phyloP scores from a whole-genome alignment of 2,888 invertebrate species.

The Autographa pulchrina region DNA sequence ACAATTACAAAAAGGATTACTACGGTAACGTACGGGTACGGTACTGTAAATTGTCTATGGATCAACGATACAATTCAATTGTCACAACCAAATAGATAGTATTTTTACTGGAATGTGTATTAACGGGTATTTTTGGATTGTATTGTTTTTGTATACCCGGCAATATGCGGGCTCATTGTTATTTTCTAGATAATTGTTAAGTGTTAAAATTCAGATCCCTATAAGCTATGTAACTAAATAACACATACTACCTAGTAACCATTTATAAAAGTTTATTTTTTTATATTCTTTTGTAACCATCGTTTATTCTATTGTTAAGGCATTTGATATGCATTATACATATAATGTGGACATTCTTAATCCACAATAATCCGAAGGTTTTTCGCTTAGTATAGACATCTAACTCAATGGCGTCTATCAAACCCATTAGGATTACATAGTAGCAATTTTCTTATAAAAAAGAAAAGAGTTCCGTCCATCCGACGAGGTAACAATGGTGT shows the following conservation, averaged over 20 bases:
- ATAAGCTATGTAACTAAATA: no score
- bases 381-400: conserved; percentile 8
- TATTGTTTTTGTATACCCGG: not conserved
- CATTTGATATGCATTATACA: no score
- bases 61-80: conserved; percentile 5
- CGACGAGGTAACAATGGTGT: conserved; percentile 52
- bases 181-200: not conserved
- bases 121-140: not conserved
- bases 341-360: not conserved
- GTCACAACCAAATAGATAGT: not conserved
- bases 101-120: not conserved
- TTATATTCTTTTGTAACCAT: not conserved
- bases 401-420: conserved; percentile 22
- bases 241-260: not conserved
- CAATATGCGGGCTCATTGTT: not conserved
- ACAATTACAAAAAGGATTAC: conserved; percentile 3
- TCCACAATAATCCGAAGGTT: not conserved
- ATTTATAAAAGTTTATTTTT: not conserved
- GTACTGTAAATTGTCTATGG: not conserved
- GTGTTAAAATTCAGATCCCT: no score
- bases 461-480: conserved; percentile 48
- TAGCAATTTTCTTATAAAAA: conserved; percentile 55
- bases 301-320: no score
- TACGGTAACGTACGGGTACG: conserved; percentile 5
- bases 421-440: conserved; percentile 53